Evolutionary conservation across 1,140 invertebrate species (phyloP).

Genomic region (Brachionus sp.): DNA sequence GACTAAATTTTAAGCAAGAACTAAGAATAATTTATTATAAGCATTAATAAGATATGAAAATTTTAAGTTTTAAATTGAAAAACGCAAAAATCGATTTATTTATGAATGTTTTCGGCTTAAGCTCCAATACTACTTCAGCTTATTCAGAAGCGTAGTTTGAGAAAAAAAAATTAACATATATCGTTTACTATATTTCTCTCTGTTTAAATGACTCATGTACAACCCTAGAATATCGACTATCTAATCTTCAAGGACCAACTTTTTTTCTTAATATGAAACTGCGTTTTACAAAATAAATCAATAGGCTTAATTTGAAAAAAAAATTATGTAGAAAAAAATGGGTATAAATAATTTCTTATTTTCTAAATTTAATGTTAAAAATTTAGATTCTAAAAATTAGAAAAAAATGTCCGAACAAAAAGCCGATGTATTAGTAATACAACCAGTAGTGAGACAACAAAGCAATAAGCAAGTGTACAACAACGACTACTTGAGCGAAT

Average conservation of each 20-base stretch:
- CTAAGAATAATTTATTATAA: not conserved
- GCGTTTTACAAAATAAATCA: not conserved
- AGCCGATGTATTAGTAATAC: not conserved
- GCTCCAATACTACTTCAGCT: not conserved
- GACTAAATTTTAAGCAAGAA: not conserved
- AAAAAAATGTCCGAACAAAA: slow-evolving; percentile 3
- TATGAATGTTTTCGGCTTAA: not conserved
- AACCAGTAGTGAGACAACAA: not conserved
- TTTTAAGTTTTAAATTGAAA: not conserved
- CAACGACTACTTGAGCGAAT: not conserved
- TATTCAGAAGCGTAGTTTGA: not conserved
- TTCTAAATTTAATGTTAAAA: not conserved
- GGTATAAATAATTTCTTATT: not conserved
- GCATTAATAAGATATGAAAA: slow-evolving; percentile 19
- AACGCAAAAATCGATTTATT: slow-evolving; percentile 6
- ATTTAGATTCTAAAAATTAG: not conserved
- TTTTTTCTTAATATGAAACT: not conserved
- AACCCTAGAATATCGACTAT: not conserved
- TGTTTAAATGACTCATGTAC: not conserved
- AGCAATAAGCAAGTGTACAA: not conserved
- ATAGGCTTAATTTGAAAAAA: not conserved
- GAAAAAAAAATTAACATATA: not conserved
- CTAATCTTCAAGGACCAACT: not conserved
- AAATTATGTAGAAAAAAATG: not conserved
- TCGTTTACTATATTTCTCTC: not conserved